A percentile compares a stretch with the other conserved stretches of the same genome.
Conservation (phyloP, 2,113 vertebrate genomes). For the Ceyx margarethae region DNA sequence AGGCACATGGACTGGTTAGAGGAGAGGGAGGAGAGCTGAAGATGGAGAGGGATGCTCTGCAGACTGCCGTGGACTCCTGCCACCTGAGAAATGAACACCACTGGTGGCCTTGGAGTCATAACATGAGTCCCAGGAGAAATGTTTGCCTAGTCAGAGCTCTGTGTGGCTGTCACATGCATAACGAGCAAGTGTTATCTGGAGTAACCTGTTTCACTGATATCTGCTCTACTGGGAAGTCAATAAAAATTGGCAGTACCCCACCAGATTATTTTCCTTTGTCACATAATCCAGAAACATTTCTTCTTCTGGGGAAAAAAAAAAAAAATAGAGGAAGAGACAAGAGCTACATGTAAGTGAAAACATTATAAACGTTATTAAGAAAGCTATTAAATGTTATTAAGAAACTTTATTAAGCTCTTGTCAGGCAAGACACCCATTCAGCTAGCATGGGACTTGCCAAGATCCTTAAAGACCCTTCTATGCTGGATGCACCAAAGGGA, state of each 20-base stretch:
- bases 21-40: not conserved
- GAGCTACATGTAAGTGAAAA: not conserved
- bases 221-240: not conserved
- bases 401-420: not conserved
- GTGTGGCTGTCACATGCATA: not conserved
- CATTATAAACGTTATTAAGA: not conserved
- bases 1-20: not conserved
- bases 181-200: not conserved
- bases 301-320: not conserved
- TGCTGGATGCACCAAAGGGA: not conserved
- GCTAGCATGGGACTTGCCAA: not conserved
- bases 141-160: not conserved
- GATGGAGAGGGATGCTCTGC: not conserved
- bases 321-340: not conserved
- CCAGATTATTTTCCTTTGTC: not conserved
- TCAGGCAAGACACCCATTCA: not conserved
- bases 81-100: rapidly evolving
- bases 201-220: not conserved
- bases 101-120: not conserved
- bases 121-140: not conserved
- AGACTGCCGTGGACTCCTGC: not conserved
- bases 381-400: not conserved
- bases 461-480: not conserved
- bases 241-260: not conserved
- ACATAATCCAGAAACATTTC: not conserved